Base-by-base conservation (phyloP, 53 echinoderm and acorn worm species). In the Pentamera pediparva region DNA sequence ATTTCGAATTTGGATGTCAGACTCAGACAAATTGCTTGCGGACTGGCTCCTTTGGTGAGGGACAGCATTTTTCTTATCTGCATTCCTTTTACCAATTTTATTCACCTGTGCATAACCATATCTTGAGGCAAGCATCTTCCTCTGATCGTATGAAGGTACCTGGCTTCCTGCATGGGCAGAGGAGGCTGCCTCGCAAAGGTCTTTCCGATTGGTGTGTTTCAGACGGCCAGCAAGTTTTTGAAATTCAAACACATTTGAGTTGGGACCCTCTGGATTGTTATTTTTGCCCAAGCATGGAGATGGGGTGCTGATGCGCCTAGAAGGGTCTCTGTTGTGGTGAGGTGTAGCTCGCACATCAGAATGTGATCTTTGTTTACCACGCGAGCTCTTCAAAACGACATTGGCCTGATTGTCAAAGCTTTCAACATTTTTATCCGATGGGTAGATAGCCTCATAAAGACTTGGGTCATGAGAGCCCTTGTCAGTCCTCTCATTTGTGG, bases 211-310 rank as follows among this genome's bases (percentile, higher is more conserved):
- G 20, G 49, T 70, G 70, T 70, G 70, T 17, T 70, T 70, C 15
- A 70, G 32, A 6, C 52, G 49, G 0, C 51, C 35, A 11, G 72
- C 72, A 17, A 72, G n/a, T 35, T 72, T 72, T 49, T 72, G 72
- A 32, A 72, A 72, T 30, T 72, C 72, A 32, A 72, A 19, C 15
- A 72, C 51, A 7, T 12, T n/a, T 27, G 32, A 20, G 25, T 24
- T 4, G 31, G 61, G n/a, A 61, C 54, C 54, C 18, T 54, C 54
- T 54, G 54, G 28, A 54, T 24, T 15, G 22, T 24, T 8, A 6
- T 54, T 54, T 8, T 24, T 26, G 27, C 25, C 30, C 28, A 5
- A 11, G 57, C 28, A 31, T 57, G 57, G 57, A 10, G n/a, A 18
- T 2, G 63, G 38, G 6, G 54, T 54, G 38, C 72, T 72, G 5